These are phyloP conservation scores for Brachypterus glaber DNA, from an alignment of 2,888 invertebrate species.

Conservation along the genomic window DNA sequence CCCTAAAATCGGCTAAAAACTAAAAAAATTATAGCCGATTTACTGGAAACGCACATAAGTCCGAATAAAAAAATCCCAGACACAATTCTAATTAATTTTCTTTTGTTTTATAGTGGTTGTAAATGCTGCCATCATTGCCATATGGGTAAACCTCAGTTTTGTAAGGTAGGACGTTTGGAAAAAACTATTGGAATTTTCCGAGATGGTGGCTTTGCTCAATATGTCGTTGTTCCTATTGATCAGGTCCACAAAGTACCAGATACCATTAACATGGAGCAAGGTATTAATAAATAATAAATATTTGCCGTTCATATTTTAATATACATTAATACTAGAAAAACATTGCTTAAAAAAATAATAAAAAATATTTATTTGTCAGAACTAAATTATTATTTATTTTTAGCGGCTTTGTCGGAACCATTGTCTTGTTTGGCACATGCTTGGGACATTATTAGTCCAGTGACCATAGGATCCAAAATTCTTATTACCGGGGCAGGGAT, in stretches of 20 bases:
- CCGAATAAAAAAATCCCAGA: no score
- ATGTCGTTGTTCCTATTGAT: constrained; percentile 45
- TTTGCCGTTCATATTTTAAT: neutral
- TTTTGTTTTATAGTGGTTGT: no score
- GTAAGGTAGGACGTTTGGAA: constrained; percentile 42
- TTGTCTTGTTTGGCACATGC: constrained; percentile 59
- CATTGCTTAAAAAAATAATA: no score
- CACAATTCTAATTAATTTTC: no score
- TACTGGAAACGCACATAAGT: no score
- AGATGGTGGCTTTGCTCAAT: constrained; percentile 60
- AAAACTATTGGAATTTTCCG: constrained; percentile 52
- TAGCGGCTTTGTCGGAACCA: constrained; percentile 57
- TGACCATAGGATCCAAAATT: constrained; percentile 49
- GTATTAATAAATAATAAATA: no score
- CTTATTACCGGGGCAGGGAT: constrained; percentile 59
- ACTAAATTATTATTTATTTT: constrained; percentile 8
- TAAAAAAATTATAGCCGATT: neutral
- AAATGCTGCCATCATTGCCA: constrained; percentile 50
- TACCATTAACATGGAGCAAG: constrained; percentile 46
- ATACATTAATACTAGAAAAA: neutral
- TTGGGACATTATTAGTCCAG: constrained; percentile 49
- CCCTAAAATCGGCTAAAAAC: neutral
- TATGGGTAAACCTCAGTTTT: constrained; percentile 52
- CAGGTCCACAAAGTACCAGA: constrained; percentile 50
- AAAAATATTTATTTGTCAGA: neutral